Evolutionary conservation across 2,113 vertebrate species (phyloP), one percentile per base, ranked within the genome.

Genomic region (Pygoscelis adeliae): DNA sequence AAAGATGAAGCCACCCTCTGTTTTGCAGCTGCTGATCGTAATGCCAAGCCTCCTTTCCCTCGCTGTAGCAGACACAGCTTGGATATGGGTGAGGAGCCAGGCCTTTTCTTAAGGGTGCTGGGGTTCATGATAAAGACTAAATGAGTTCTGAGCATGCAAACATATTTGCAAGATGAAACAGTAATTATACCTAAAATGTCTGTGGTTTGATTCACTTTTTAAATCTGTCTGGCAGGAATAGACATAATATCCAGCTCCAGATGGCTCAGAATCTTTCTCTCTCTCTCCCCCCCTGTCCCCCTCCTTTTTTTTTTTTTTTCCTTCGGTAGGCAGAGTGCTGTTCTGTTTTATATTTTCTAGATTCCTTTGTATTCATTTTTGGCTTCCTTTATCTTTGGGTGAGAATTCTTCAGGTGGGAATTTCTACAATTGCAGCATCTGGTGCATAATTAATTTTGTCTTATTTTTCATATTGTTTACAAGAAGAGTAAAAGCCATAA

Each of bases 391-490:
- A 59, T 76, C 59, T 91, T 78, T 82, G 73, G 10, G 23, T 88
- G 83, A 74, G 67, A 96, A 62, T 63, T 52, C 34, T 38, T 61
- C 67, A 59, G 20, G 10, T 5, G 3, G 15, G 32, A 94, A 93
- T 95, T 92, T 63, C 85, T 85, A 89, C 56, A 90, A 32, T 78
- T 88, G 83, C 49, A 96, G 59, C 93, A 92, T 76, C 70, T 95
- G 52, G 15, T 89, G 40, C 59, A 84, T 93, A 40, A 91, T 88
- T 88, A 83, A 89, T 92, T 94, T 94, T 87, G 65, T 93, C 82
- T 77, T 61, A 34, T 52, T 89, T 95, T 96, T 63, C 55, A 29
- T 53, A 23, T 58, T 22, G 49, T 71, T 96, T 86, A 63, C 42
- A 77, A 80, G 58, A 86, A 53, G 25, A 92, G 34, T 80, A 79